A percentile compares a stretch with the other conserved stretches of the same genome.
Conservation (phyloP, 2,113 vertebrate genomes). For the Propithecus coquereli region DNA sequence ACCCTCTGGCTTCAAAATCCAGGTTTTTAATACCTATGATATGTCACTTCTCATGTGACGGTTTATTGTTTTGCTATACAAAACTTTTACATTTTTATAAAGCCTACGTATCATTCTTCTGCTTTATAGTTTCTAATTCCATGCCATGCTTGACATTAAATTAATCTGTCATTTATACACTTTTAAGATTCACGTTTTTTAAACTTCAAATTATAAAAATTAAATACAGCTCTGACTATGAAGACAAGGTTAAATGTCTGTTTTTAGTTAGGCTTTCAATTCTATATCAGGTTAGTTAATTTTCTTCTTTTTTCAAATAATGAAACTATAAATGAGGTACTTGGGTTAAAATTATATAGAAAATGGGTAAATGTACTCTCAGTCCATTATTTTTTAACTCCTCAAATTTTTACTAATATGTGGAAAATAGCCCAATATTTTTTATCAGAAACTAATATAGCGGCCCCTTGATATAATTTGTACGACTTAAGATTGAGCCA, state of each 20-base stretch:
- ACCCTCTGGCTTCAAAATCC: background rate
- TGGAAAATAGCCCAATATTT: background rate
- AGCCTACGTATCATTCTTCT: background rate
- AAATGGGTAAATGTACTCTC: background rate
- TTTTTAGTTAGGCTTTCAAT: background rate
- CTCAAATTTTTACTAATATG: background rate
- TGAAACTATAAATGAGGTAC: background rate
- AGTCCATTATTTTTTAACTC: background rate
- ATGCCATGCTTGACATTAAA: background rate
- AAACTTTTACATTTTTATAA: background rate
- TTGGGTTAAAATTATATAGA: background rate
- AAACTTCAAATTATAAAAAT: background rate
- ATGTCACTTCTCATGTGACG: background rate
- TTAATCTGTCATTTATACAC: background rate
- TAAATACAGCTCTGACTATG: background rate
- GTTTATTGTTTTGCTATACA: background rate
- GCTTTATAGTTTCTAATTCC: background rate
- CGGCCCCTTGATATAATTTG: background rate
- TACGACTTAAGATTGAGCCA: background rate
- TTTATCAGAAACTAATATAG: background rate
- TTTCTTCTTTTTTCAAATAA: background rate
- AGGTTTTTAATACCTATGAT: background rate
- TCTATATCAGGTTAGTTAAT: background rate
- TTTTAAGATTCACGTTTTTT: background rate
- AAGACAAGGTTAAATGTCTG: background rate